Evolutionary conservation across 2,797 vertebrate genomes (phyloP), one percentile per base, ranked within the genome.

Genomic region (Clarias laeviceps): DNA sequence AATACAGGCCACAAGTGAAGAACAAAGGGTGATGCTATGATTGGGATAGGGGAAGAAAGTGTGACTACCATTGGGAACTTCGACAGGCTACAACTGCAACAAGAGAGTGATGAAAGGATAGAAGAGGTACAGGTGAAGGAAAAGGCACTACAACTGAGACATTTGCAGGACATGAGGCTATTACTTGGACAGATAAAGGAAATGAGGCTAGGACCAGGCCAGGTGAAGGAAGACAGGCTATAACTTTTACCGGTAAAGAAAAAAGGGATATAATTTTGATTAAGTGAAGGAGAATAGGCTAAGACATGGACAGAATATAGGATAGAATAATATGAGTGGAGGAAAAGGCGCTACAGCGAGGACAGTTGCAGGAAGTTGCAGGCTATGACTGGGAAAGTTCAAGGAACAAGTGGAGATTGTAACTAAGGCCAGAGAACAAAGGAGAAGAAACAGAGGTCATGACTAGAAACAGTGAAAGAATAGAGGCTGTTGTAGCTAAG

Each of bases 341-440:
- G 15, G n/a, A 54, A 56, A 17, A 56, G n/a, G 20, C 2, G 6
- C 40, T 73, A 5, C 68, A 70, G 1, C 12, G 45, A 45, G 37
- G 34, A 40, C 34, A 70, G 20, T 70, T 24, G 37, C 24, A 72
- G 72, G n/a, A 32, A 56, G 6, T 32, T 50, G 45, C 18, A 32
- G 27, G 18, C 27, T 22, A 57, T 20, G 72, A 54, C 24, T 74
- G 15, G 7, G 7, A 54, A n/a, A 74, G 15, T 50, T 29, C 27
- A 76, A 29, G 50, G 50, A 76, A 56, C n/a, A 76, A 73, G 14
- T 73, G 6, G 40, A 73, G 6, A 54, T 15, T 73, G 40, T 50
- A 27, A 76, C 27, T 76, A 18, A 76, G 50, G 15, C 24, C n/a
- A 76, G 9, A 76, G 15, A 74, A 29, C 72, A 76, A 56, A 76